phyloP scores from a whole-genome alignment of 2,113 vertebrate genomes.

The Felis chaus region DNA sequence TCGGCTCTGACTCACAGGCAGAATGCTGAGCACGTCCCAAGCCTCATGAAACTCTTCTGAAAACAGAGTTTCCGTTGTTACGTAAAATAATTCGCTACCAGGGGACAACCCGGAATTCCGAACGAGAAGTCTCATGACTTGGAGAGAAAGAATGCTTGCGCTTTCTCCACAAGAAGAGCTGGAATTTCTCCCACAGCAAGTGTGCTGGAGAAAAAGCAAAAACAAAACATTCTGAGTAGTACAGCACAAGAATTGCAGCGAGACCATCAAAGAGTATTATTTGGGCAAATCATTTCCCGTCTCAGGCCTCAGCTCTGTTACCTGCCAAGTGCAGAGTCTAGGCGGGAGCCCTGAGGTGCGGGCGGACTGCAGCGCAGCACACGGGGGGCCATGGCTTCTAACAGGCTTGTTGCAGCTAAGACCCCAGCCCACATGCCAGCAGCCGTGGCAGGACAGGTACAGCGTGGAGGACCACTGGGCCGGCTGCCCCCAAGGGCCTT shows the following conservation, averaged over 20 bases:
- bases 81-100: slow-evolving; percentile 35
- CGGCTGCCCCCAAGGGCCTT: not conserved
- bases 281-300: not conserved
- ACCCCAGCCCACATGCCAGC: not conserved
- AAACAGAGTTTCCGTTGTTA: slow-evolving; percentile 68
- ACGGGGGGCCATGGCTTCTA: not conserved
- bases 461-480: not conserved
- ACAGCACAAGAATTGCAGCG: not conserved
- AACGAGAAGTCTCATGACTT: slow-evolving; percentile 47
- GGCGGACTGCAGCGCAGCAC: fast-evolving
- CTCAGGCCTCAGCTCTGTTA: not conserved
- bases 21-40: slow-evolving; percentile 38
- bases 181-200: slow-evolving; percentile 54
- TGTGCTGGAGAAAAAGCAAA: not conserved
- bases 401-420: not conserved
- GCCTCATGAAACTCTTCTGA: not conserved
- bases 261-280: not conserved
- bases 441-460: fast-evolving
- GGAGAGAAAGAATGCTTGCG: slow-evolving; percentile 46
- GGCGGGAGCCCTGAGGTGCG: not conserved
- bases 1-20: slow-evolving; percentile 40
- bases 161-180: slow-evolving; percentile 39
- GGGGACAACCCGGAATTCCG: slow-evolving; percentile 46
- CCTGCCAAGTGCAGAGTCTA: not conserved
- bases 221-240: not conserved